These are phyloP conservation scores for Tragelaphus strepsiceros DNA, from an alignment of 2,113 vertebrate genomes.

Conservation along the genomic window DNA sequence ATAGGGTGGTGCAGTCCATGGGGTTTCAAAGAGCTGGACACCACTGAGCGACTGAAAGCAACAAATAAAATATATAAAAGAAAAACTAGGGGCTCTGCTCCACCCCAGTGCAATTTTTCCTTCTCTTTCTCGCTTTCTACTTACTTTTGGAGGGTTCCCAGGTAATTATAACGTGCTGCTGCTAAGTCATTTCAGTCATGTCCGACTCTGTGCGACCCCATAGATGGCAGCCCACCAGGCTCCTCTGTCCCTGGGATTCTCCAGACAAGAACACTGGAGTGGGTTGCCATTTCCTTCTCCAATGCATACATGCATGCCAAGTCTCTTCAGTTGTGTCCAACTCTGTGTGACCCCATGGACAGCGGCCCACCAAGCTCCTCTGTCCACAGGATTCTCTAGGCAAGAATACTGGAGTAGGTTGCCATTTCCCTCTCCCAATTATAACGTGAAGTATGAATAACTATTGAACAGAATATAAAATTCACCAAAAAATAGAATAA, in stretches of 20 bases:
- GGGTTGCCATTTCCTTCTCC: not conserved
- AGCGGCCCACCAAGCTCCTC: not conserved
- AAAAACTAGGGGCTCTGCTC: not conserved
- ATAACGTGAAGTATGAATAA: not conserved
- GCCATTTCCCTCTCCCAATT: not conserved
- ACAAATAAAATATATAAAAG: not conserved
- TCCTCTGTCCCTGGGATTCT: not conserved
- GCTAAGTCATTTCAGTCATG: not conserved
- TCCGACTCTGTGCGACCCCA: accelerated
- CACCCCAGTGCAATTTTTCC: not conserved
- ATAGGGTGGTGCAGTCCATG: not conserved
- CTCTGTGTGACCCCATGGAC: not conserved
- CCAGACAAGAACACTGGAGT: not conserved
- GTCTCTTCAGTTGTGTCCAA: not conserved
- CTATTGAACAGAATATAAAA: not conserved
- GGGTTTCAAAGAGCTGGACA: not conserved
- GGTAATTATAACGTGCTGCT: not conserved
- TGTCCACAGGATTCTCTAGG: not conserved
- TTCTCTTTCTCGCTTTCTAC: not conserved
- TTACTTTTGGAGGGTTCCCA: not conserved
- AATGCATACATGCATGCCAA: not conserved
- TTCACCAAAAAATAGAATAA: not conserved
- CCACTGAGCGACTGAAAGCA: not conserved
- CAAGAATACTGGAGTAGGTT: not conserved
- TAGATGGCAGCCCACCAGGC: not conserved